Conservation (phyloP, 2,888 invertebrate genomes). For the Anthophora plumipes region DNA sequence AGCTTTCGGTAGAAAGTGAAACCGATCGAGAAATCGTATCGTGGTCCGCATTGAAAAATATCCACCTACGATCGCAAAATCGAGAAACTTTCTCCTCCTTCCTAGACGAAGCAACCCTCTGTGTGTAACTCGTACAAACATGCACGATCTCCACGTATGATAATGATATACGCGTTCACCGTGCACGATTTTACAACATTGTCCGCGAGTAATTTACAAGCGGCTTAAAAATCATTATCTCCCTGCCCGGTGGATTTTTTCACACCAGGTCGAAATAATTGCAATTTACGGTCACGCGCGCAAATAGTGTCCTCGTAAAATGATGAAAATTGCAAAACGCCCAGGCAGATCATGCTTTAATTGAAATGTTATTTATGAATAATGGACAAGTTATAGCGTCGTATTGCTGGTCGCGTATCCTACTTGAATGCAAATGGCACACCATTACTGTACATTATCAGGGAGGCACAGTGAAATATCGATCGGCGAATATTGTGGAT, state of each 20-base stretch:
- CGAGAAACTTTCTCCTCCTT: constrained; percentile 58
- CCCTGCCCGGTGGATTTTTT: neutral
- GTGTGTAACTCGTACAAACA: neutral
- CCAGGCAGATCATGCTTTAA: constrained; percentile 16
- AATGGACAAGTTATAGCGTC: constrained; percentile 44
- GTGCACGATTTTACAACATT: neutral
- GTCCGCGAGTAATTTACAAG: constrained; percentile 1
- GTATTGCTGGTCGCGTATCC: constrained; percentile 31
- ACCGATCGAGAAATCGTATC: constrained; percentile 48
- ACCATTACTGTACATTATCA: constrained; percentile 41
- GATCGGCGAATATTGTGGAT: constrained; percentile 37
- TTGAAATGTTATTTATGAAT: constrained; percentile 59
- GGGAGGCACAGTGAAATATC: constrained; percentile 42
- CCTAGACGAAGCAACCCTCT: constrained; percentile 21
- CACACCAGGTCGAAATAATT: neutral
- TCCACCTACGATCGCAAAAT: constrained; percentile 56
- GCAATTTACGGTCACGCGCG: constrained; percentile 1
- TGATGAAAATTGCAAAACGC: neutral
- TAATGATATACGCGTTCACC: neutral
- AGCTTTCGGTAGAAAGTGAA: constrained; percentile 61
- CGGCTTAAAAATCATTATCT: neutral
- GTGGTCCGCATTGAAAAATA: constrained; percentile 19
- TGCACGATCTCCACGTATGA: neutral
- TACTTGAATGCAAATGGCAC: constrained; percentile 31
- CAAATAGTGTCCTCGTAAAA: constrained; percentile 23